Evolutionary conservation across 2,797 vertebrate species (phyloP).

Genomic region (Lagodon rhomboides): DNA sequence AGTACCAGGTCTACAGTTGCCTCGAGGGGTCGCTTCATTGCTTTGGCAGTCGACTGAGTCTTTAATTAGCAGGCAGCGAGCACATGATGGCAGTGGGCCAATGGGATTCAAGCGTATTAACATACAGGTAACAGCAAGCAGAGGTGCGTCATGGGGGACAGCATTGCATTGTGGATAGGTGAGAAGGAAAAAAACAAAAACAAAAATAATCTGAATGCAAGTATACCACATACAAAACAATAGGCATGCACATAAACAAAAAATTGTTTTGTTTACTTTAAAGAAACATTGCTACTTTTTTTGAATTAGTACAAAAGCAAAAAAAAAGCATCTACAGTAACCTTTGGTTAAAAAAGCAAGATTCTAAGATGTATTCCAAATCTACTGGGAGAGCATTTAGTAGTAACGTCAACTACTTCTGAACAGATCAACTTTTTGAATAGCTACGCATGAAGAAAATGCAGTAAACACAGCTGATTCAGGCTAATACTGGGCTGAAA

Average conservation of each 20-base stretch:
- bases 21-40: conserved; percentile 99
- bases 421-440: conserved; percentile 47
- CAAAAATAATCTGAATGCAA: conserved; percentile 97
- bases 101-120: conserved; percentile 99
- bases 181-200: conserved; percentile 96
- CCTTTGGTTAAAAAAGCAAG: conserved; percentile 90
- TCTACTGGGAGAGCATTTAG: conserved; percentile 75
- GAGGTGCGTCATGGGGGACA: conserved; percentile 99
- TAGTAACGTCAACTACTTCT: conserved; percentile 61
- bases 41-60: conserved; percentile 99
- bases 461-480: conserved; percentile 61
- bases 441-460: conserved; percentile 55
- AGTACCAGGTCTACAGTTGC: conserved; percentile 95
- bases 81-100: conserved; percentile 99
- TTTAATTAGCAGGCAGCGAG: conserved; percentile 99
- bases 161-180: conserved; percentile 99
- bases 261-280: conserved; percentile 90
- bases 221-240: conserved; percentile 98
- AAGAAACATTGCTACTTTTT: conserved; percentile 95
- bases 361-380: conserved; percentile 78
- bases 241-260: conserved; percentile 98
- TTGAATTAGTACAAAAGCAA: conserved; percentile 94
- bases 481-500: conserved; percentile 43
- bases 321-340: conserved; percentile 94
- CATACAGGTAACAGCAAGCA: conserved; percentile 99